phyloP scores from a whole-genome alignment of 2,797 vertebrate species.

The Lutjanus campechanus region DNA sequence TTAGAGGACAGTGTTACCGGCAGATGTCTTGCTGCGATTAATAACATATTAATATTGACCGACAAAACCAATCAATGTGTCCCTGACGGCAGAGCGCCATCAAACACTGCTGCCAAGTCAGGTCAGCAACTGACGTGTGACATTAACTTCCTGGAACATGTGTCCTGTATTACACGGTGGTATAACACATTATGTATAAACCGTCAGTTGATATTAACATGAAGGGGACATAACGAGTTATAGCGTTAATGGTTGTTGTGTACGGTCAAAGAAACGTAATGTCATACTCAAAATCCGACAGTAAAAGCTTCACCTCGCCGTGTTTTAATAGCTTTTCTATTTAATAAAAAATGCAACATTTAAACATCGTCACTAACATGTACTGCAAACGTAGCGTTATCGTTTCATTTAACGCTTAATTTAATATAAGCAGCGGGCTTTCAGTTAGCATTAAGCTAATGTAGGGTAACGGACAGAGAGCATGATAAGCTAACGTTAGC shows the following conservation, averaged over 20 bases:
- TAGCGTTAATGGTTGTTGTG: background rate
- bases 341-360: too few relatives aligned
- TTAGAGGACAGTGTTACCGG: background rate
- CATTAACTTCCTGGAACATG: background rate
- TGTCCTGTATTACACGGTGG: background rate
- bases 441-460: background rate
- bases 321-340: accelerated
- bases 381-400: accelerated
- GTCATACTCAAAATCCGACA: background rate
- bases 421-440: accelerated
- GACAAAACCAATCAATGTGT: background rate
- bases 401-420: too few relatives aligned
- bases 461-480: background rate
- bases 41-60: background rate
- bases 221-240: background rate
- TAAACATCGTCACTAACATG: accelerated
- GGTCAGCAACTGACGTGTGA: constrained; percentile 13
- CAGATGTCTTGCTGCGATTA: background rate
- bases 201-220: background rate
- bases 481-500: constrained; percentile 24
- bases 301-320: accelerated
- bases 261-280: background rate
- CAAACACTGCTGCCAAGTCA: constrained; percentile 21
- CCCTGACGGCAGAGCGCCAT: constrained; percentile 16
- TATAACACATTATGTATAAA: too few relatives aligned